A percentile compares a stretch with the other conserved stretches of the same genome.
phyloP scores from a whole-genome alignment of 2,888 invertebrate species.

The Zhuqinia jingwanae region DNA sequence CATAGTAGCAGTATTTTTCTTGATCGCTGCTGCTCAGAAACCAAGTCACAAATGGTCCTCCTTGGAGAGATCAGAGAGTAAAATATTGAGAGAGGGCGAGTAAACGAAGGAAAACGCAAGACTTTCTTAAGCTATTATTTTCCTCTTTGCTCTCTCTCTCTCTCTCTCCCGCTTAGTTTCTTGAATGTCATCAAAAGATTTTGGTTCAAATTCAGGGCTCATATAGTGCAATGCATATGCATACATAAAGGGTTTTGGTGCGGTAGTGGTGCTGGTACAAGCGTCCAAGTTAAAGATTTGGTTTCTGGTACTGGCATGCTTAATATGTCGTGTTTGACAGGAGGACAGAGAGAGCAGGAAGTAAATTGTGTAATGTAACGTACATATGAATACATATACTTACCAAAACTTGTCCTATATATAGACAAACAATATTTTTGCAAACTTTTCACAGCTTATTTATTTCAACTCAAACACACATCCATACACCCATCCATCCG shows the following conservation, averaged over 20 bases:
- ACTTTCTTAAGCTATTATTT: constrained; percentile 21
- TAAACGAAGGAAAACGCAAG: constrained; percentile 16
- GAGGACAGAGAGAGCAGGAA: background rate
- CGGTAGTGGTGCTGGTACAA: background rate
- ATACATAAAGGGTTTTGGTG: too few relatives aligned
- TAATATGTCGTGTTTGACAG: constrained; percentile 28
- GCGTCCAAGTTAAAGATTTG: background rate
- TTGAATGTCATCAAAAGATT: constrained; percentile 42
- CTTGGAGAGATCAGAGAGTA: background rate
- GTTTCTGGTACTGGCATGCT: constrained; percentile 19
- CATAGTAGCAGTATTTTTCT: background rate
- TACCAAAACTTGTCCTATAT: background rate
- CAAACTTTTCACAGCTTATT: constrained; percentile 16
- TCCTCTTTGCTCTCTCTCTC: constrained; percentile 9
- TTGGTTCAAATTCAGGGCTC: constrained; percentile 18
- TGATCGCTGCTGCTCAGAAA: constrained; percentile 23
- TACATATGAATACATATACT: background rate
- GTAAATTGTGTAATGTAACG: constrained; percentile 7
- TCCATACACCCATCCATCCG: background rate
- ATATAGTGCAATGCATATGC: constrained; percentile 20
- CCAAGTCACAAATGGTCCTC: constrained; percentile 14
- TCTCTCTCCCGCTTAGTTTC: background rate
- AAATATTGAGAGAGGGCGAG: constrained; percentile 13
- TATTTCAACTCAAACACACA: background rate
- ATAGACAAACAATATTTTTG: constrained; percentile 37